Evolutionary conservation across 2,113 vertebrate species (phyloP).

Genomic region (Ictalurus furcatus): DNA sequence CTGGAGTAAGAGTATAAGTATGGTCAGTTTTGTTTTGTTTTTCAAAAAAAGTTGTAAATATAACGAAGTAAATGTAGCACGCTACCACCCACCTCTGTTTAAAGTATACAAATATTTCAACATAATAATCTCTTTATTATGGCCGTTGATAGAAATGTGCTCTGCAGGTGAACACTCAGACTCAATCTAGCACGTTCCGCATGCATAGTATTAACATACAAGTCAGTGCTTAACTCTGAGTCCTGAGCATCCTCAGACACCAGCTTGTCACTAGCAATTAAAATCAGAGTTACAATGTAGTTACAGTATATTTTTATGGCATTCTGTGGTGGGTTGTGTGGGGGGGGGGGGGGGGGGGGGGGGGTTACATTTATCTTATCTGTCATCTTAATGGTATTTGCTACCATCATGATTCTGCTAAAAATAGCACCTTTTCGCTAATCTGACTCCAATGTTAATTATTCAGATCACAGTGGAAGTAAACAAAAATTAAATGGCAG

Average conservation of each 20-base stretch:
- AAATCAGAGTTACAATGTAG: background rate
- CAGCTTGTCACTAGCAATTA: background rate
- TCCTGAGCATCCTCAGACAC: background rate
- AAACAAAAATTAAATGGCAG: constrained; percentile 23
- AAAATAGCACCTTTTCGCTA: constrained; percentile 12
- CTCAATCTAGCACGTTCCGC: background rate
- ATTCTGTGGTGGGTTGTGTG: background rate
- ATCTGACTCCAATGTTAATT: constrained; percentile 14
- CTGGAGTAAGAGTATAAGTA: too few relatives aligned
- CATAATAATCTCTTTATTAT: background rate
- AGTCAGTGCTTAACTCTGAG: background rate
- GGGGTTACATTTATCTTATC: constrained; percentile 3
- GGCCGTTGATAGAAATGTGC: background rate
- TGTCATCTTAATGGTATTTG: background rate
- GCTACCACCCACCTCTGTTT: too few relatives aligned
- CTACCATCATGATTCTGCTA: background rate
- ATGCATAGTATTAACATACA: background rate
- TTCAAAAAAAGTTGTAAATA: too few relatives aligned
- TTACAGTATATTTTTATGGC: background rate
- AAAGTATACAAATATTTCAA: background rate
- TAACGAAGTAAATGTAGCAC: too few relatives aligned
- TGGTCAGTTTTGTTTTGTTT: too few relatives aligned
- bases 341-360: background rate
- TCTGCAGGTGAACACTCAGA: background rate
- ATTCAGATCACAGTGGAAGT: constrained; percentile 19